A percentile compares a stretch with the other conserved stretches of the same genome.
phyloP scores from a whole-genome alignment of 2,113 vertebrate species.

The Alectura lathami region DNA sequence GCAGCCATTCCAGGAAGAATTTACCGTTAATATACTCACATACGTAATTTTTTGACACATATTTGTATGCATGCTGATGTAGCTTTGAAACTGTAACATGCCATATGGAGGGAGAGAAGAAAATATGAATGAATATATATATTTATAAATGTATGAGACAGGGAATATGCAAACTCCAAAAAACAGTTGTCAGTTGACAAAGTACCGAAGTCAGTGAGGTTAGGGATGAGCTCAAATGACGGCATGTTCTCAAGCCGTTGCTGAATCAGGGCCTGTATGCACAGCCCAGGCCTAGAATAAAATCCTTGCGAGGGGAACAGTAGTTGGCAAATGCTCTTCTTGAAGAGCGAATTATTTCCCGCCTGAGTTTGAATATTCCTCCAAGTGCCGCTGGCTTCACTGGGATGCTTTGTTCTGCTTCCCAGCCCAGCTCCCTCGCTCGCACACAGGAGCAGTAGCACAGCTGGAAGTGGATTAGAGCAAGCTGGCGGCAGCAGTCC shows the following conservation, averaged over 20 bases:
- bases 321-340: slow-evolving; percentile 22
- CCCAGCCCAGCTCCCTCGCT: slow-evolving; percentile 48
- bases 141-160: background rate
- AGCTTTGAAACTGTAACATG: background rate
- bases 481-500: slow-evolving; percentile 52
- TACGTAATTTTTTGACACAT: background rate
- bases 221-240: background rate
- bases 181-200: background rate
- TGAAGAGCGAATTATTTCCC: slow-evolving; percentile 54
- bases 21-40: background rate
- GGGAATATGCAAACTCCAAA: background rate
- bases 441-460: slow-evolving; percentile 26
- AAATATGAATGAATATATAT: background rate
- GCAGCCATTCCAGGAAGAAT: background rate
- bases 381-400: slow-evolving; percentile 61
- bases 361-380: slow-evolving; percentile 60
- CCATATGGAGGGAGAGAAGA: background rate
- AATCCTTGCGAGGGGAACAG: background rate
- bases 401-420: slow-evolving; percentile 67
- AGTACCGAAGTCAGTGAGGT: background rate
- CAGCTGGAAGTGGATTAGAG: slow-evolving; percentile 67
- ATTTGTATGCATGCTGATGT: background rate
- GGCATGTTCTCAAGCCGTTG: background rate
- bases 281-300: background rate
- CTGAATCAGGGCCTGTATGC: background rate